These are phyloP conservation scores for Gymnocephalus cernua DNA, from an alignment of 2,113 vertebrate species.

Conservation along the genomic window DNA sequence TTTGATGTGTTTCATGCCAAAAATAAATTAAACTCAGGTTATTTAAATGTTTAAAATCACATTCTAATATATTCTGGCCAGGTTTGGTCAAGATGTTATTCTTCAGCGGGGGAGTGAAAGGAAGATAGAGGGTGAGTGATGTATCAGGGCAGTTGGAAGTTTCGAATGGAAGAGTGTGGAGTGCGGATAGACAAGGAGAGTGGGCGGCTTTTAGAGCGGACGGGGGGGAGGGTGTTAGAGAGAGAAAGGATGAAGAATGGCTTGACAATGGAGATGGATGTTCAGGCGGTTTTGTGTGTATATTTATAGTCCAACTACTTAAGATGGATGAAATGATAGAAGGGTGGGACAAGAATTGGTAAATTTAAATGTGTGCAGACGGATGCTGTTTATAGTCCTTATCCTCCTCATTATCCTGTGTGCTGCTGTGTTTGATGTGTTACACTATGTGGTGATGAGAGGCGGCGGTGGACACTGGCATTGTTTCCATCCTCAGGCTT, in stretches of 20 bases:
- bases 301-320: slow-evolving; percentile 70
- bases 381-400: slow-evolving; percentile 60
- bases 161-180: slow-evolving; percentile 48
- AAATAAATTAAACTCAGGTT: slow-evolving; percentile 12
- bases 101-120: slow-evolving; percentile 19
- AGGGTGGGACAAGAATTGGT: slow-evolving; percentile 40
- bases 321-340: slow-evolving; percentile 69
- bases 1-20: slow-evolving; percentile 1
- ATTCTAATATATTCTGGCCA: slow-evolving; percentile 26
- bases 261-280: slow-evolving; percentile 74
- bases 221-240: slow-evolving; percentile 37
- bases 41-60: slow-evolving; percentile 30
- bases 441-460: slow-evolving; percentile 61
- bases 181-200: slow-evolving; percentile 58
- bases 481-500: slow-evolving; percentile 67
- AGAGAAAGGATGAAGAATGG: slow-evolving; percentile 52
- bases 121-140: slow-evolving; percentile 55
- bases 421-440: slow-evolving; percentile 65
- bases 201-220: slow-evolving; percentile 55
- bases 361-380: slow-evolving; percentile 60
- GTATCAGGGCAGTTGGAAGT: slow-evolving; percentile 56
- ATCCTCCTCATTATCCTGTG: slow-evolving; percentile 61
- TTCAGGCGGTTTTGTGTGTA: slow-evolving; percentile 58
- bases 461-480: slow-evolving; percentile 60
- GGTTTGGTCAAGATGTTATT: slow-evolving; percentile 56